phyloP scores from a whole-genome alignment of 1,140 invertebrate genomes.

The Atopsyche davidsoni region DNA sequence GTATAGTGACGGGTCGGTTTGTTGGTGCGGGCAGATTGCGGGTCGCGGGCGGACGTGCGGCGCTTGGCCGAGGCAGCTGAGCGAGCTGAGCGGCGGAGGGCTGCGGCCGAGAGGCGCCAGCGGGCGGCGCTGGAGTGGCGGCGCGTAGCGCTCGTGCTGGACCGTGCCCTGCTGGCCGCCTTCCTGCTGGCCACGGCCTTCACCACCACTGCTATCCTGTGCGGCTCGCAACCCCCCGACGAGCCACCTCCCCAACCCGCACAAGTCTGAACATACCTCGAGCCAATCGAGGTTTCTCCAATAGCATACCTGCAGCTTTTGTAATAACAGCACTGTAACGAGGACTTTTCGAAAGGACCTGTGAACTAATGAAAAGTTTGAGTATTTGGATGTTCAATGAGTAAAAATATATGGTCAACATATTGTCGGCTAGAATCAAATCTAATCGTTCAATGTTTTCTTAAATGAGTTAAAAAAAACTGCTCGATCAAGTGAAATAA shows the following conservation, averaged over 20 bases:
- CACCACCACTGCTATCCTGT: slow-evolving; percentile 42
- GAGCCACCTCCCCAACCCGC: background rate
- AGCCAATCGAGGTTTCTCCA: too few relatives aligned
- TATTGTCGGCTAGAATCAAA: too few relatives aligned
- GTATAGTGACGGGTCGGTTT: too few relatives aligned
- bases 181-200: slow-evolving; percentile 45
- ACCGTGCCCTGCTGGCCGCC: slow-evolving; percentile 43
- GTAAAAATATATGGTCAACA: too few relatives aligned
- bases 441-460: too few relatives aligned
- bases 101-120: slow-evolving; percentile 40
- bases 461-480: too few relatives aligned
- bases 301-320: too few relatives aligned
- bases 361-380: too few relatives aligned
- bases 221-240: slow-evolving; percentile 23
- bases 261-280: background rate
- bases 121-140: slow-evolving; percentile 46
- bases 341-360: too few relatives aligned
- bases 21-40: slow-evolving; percentile 10
- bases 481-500: too few relatives aligned
- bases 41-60: slow-evolving; percentile 25
- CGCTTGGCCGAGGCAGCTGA: slow-evolving; percentile 42
- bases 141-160: slow-evolving; percentile 46
- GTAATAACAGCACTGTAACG: too few relatives aligned
- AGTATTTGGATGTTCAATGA: too few relatives aligned
- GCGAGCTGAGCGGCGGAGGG: slow-evolving; percentile 42